Conservation (phyloP, 2,888 invertebrate genomes). For the Neoaliturus tenellus region DNA sequence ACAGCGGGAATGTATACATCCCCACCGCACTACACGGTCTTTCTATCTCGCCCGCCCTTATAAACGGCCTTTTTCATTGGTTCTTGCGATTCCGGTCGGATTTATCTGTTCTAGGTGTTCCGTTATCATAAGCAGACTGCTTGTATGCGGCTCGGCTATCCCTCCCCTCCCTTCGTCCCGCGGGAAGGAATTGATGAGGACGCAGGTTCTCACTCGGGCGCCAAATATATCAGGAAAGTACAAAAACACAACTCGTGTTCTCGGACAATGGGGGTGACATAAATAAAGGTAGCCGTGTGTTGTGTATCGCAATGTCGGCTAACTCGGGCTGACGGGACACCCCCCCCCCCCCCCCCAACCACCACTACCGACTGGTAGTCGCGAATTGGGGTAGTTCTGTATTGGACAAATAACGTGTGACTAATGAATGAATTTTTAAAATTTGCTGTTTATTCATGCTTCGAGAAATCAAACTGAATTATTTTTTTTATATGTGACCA, state of each 20-base stretch:
- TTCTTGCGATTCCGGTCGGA: conserved; percentile 13
- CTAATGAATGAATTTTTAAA: too few relatives aligned
- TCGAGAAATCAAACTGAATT: too few relatives aligned
- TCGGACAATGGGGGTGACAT: conserved; percentile 21
- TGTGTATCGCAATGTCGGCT: not conserved
- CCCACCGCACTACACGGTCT: conserved; percentile 69
- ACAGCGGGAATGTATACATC: conserved; percentile 67
- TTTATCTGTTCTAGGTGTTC: conserved; percentile 15
- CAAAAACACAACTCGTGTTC: conserved; percentile 29
- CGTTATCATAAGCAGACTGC: conserved; percentile 29
- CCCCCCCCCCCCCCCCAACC: not conserved
- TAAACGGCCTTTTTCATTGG: conserved; percentile 23
- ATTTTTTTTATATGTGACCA: too few relatives aligned
- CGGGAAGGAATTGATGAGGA: not conserved
- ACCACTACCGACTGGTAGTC: too few relatives aligned
- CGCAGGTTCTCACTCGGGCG: conserved; percentile 25
- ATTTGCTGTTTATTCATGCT: too few relatives aligned
- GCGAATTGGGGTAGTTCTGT: too few relatives aligned
- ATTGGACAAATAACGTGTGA: too few relatives aligned
- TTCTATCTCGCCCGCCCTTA: conserved; percentile 39
- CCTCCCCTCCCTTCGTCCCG: not conserved
- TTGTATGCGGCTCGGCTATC: not conserved
- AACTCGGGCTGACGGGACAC: not conserved
- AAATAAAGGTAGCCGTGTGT: conserved; percentile 1
- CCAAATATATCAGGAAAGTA: conserved; percentile 12